Base-by-base conservation (phyloP, 2,797 vertebrate genomes). In the Austrolebias charrua region DNA sequence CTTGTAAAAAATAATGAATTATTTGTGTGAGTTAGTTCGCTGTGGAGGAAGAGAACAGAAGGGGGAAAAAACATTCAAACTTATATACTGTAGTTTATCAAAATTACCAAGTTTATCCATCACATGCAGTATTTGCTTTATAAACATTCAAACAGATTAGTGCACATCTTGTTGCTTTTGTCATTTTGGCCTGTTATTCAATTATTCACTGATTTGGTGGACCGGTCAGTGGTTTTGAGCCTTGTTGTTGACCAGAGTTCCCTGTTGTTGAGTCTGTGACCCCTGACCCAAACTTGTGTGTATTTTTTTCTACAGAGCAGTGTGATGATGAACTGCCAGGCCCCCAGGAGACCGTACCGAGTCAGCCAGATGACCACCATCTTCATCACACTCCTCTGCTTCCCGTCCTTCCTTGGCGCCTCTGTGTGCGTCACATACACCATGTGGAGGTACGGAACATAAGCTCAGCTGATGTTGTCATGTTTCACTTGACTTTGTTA, bases 241-340 rank as follows among this genome's bases (percentile, higher is more conserved):
- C 44, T 24, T 14, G 13, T 18, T 63, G 35, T 10, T 4, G 0
- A 18, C 10, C 18, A 9, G 16, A 2, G 47, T 28, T 52, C 49
- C 20, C 11, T 15, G 24, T n/a, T 42, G 29, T 40, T 6, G 24
- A 28, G 1, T 18, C 0, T 0, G 5, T 68, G 73, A 81, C 63
- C 63, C 62, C 64, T 61, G 55, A 77, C n/a, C 35, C 47, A 4
- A 1, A n/a, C 10, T 16, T 51, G 12, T 73, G 20, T 12, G 24
- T 38, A 38, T 52, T 45, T 33, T 15, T 20, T 68, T 42, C 29
- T 58, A 18, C 90, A 98, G 97, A 88, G 90, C 43, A 98, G 97
- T 74, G 88, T 99, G 82, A 92, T 96, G 96, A 90, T 81, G 83
- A 99, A 98, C 92, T 99, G 96, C 77, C 96, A 95, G 86, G 91